Conservation (phyloP, 1,140 invertebrate genomes). For the Neuroterus valhalla region DNA sequence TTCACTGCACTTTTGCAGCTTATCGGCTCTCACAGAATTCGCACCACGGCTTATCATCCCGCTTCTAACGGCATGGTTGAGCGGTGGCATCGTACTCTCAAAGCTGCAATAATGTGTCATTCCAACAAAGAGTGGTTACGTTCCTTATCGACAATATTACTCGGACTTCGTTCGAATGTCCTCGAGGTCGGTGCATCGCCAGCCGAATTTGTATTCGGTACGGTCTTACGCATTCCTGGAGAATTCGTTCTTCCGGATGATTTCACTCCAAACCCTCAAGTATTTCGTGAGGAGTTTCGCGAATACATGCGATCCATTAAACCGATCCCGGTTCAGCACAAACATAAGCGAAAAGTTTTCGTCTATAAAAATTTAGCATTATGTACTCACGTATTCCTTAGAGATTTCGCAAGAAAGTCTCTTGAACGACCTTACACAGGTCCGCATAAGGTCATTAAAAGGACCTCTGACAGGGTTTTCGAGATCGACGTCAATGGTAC, state of each 20-base stretch:
- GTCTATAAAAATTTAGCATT: not conserved
- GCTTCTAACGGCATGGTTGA: constrained; percentile 38
- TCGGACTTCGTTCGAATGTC: not conserved
- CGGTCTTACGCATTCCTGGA: constrained; percentile 61
- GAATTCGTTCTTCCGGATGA: constrained; percentile 58
- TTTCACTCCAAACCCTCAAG: constrained; percentile 36
- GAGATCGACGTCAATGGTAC: no score
- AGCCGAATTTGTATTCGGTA: no score
- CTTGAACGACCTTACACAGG: no score
- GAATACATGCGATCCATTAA: not conserved
- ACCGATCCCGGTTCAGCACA: no score
- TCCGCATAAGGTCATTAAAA: no score
- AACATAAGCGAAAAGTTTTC: no score
- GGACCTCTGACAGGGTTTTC: no score
- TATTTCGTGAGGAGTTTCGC: constrained; percentile 51
- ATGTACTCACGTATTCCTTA: no score
- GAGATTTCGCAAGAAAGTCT: no score
- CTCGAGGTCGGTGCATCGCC: no score
- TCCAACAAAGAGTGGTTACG: not conserved
- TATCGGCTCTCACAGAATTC: not conserved
- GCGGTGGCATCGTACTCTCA: constrained; percentile 38
- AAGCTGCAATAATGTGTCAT: constrained; percentile 29
- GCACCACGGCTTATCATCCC: constrained; percentile 45
- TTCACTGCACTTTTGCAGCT: no score
- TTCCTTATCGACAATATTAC: not conserved